Evolutionary conservation across 2,113 vertebrate species (phyloP), one percentile per base, ranked within the genome.

Genomic region (Calidris pygmaea): DNA sequence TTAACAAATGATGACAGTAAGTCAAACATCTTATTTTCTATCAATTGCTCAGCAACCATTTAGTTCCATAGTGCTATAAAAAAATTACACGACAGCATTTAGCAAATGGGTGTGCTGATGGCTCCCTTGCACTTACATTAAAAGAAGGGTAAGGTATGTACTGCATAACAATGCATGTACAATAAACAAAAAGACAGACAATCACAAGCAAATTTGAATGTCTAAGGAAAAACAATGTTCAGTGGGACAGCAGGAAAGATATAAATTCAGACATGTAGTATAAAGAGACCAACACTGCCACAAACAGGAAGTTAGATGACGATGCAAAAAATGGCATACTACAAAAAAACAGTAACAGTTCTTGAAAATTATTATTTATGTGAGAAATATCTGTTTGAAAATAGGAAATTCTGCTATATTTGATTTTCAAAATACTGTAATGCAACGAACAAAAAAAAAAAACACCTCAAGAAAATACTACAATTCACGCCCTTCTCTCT

Each of bases 401-500:
- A 87, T 14, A 9, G 14, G 23, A 71, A 70, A 41, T 55, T 66
- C 39, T 74, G 5, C 23, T 56, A 9, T 13, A 12, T 47, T 56
- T 7, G 1, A 34, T 66, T 85, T 74, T 58, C 14, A 17, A 65
- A 95, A 43, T 67, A 35, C 14, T 16, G 6, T 26, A 12, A 41
- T 19, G 3, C 14, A 66, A 43, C 71, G 14, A 89, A 43, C 24
- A 83, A 84, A 85, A 87, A 50, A 50, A 4, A 34, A n/a, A n/a
- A n/a, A n/a, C 11, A 68, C 8, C 17, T 71, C 2, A 0, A 82
- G 50, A 91, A 59, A 5, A 34, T 39, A 23, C 6, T 63, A 29
- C 16, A 5, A 10, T 81, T 73, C 3, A 0, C 6, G 26, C 4
- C 4, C 6, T 55, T 62, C 11, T 20, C 32, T 58, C 22, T 1